phyloP scores from a whole-genome alignment of 1,140 invertebrate species.

The Radopholus similis region DNA sequence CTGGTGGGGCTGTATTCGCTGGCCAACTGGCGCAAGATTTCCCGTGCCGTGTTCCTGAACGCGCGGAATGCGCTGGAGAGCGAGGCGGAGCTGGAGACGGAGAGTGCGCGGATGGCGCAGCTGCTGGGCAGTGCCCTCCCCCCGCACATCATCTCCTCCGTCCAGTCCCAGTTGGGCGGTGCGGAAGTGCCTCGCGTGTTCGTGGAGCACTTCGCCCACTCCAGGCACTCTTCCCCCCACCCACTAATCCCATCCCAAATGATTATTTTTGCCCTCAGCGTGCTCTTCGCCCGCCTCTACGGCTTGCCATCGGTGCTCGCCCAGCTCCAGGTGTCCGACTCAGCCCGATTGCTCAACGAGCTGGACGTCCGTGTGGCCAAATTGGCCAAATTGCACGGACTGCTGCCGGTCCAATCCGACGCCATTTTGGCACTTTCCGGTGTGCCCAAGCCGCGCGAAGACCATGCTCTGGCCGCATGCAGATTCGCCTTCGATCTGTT shows the following conservation, averaged over 20 bases:
- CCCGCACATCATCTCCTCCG: constrained; percentile 42
- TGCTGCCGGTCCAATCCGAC: constrained; percentile 30
- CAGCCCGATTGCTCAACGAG: constrained; percentile 51
- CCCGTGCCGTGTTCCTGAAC: constrained; percentile 52
- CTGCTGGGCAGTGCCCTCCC: constrained; percentile 46
- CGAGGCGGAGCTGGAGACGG: constrained; percentile 36
- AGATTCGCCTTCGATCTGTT: constrained; percentile 47
- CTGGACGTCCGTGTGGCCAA: constrained; percentile 42
- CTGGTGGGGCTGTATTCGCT: constrained; percentile 55
- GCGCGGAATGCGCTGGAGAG: constrained; percentile 51
- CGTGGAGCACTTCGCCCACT: constrained; percentile 49
- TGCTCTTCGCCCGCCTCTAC: constrained; percentile 46
- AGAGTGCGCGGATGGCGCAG: constrained; percentile 40
- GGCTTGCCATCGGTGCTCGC: constrained; percentile 48
- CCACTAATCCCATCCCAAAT: constrained; percentile 3
- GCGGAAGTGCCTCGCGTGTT: constrained; percentile 42
- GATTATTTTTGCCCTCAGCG: too few species aligned
- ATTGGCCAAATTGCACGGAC: constrained; percentile 31
- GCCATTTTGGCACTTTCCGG: constrained; percentile 43
- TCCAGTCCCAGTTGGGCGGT: constrained; percentile 43
- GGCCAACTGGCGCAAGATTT: constrained; percentile 36
- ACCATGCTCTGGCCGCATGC: constrained; percentile 31
- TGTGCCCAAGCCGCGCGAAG: constrained; percentile 23
- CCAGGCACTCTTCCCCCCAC: constrained; percentile 16
- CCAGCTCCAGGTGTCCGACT: constrained; percentile 53